These are phyloP conservation scores for Daubentonia madagascariensis DNA, from an alignment of 2,113 vertebrate genomes.

Conservation along the genomic window DNA sequence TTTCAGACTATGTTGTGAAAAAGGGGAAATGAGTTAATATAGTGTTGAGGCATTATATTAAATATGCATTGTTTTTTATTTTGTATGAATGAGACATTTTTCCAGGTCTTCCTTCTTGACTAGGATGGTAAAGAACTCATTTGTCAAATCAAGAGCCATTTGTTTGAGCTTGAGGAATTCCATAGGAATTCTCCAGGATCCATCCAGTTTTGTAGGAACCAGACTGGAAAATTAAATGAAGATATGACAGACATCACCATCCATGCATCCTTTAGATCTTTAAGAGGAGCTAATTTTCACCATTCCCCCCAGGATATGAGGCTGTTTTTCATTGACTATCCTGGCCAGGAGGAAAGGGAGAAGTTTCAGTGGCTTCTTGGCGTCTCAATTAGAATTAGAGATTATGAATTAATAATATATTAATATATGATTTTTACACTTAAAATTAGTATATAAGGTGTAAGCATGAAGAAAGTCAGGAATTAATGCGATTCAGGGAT, in stretches of 20 bases:
- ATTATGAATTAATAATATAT: background rate
- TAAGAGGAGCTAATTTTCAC: background rate
- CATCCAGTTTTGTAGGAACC: background rate
- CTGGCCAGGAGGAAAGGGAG: rapidly evolving
- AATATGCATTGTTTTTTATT: background rate
- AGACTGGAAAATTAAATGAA: background rate
- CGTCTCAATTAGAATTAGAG: background rate
- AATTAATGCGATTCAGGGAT: background rate
- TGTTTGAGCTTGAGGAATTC: background rate
- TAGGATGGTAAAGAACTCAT: background rate
- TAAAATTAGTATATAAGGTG: background rate
- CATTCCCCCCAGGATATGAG: background rate
- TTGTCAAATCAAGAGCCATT: background rate
- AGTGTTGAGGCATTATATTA: background rate
- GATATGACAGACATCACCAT: background rate
- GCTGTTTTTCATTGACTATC: background rate
- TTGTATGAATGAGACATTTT: background rate
- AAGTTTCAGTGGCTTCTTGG: background rate
- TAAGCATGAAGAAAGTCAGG: background rate
- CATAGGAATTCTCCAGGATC: background rate
- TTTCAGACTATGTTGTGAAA: background rate
- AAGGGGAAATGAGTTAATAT: background rate
- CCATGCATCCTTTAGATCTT: background rate
- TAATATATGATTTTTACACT: background rate
- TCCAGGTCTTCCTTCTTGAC: background rate